phyloP scores from a whole-genome alignment of 2,888 invertebrate species.

The Myopa tessellatipennis region DNA sequence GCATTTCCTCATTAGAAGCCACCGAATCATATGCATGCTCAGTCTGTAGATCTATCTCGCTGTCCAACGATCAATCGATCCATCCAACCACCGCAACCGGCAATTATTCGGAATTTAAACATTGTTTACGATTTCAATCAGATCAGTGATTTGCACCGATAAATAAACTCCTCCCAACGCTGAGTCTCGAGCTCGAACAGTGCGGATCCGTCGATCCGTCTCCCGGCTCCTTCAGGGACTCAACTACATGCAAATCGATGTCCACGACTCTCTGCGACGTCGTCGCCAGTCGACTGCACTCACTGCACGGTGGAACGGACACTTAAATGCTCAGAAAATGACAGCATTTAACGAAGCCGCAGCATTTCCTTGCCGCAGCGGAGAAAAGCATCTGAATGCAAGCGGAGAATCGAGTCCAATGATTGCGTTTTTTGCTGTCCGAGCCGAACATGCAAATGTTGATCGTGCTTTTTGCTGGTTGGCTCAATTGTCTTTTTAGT shows the following conservation, averaged over 20 bases:
- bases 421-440: conserved; percentile 12
- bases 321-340: conserved; percentile 34
- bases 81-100: background rate
- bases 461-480: background rate
- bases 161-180: conserved; percentile 26
- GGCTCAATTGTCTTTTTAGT: background rate
- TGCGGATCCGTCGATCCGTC: background rate
- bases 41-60: background rate
- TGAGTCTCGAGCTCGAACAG: background rate
- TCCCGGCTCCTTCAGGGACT: conserved; percentile 1
- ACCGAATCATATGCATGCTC: background rate
- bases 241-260: background rate
- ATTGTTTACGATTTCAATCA: conserved; percentile 27
- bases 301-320: background rate
- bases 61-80: conserved; percentile 9
- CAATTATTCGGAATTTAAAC: conserved; percentile 30
- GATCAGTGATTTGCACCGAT: conserved; percentile 19
- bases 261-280: background rate
- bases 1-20: background rate
- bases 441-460: conserved; percentile 14
- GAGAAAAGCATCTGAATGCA: conserved; percentile 16
- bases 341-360: conserved; percentile 26
- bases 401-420: conserved; percentile 5
- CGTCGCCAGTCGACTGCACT: background rate
- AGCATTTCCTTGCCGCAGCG: background rate